A percentile compares a stretch with the other conserved stretches of the same genome.
Conservation (phyloP, 2,888 invertebrate species). For the Cataglyphis cursor region DNA sequence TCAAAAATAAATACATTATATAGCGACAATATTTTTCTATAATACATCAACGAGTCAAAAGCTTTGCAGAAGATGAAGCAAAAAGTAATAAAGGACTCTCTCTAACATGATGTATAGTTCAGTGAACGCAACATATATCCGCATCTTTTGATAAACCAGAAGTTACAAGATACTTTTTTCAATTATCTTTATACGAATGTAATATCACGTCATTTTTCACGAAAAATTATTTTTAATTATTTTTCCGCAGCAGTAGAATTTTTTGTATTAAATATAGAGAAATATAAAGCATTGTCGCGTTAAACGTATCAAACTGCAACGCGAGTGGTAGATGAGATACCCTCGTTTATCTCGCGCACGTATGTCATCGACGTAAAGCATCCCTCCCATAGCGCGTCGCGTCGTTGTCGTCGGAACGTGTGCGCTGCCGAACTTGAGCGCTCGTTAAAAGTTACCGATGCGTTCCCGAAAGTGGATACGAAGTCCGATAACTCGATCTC, state of each 20-base stretch:
- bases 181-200: neutral
- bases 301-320: neutral
- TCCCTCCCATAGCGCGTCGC: slow-evolving; percentile 21
- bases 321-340: neutral
- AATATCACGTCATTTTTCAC: neutral
- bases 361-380: neutral
- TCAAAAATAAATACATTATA: neutral
- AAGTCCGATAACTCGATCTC: slow-evolving; percentile 70
- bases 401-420: slow-evolving; percentile 39
- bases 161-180: neutral
- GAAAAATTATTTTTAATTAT: neutral
- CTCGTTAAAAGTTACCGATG: slow-evolving; percentile 74
- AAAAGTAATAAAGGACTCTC: neutral
- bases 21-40: neutral
- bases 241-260: neutral
- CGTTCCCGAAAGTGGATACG: slow-evolving; percentile 57
- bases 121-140: neutral
- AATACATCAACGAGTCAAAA: neutral
- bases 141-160: neutral
- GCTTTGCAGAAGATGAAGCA: neutral
- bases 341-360: neutral
- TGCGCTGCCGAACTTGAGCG: slow-evolving; percentile 56
- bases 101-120: neutral
- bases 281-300: neutral
- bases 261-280: neutral